These are phyloP conservation scores for Condylostylus longicornis DNA, from an alignment of 1,140 invertebrate genomes.

Conservation along the genomic window DNA sequence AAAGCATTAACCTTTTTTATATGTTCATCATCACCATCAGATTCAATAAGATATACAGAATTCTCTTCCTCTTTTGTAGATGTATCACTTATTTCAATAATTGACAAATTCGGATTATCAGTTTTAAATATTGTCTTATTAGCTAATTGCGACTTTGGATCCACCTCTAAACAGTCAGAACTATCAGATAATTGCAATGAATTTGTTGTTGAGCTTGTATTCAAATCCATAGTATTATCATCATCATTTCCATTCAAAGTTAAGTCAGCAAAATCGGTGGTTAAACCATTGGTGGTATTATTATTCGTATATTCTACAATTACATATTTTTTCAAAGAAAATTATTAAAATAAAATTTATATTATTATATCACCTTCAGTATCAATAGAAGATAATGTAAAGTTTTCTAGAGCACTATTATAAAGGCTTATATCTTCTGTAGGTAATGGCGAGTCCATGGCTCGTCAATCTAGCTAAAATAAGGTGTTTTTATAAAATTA, in stretches of 20 bases:
- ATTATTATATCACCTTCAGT: background rate
- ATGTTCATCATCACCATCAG: conserved; percentile 14
- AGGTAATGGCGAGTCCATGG: no score
- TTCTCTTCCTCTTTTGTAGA: conserved; percentile 26
- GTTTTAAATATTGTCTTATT: conserved; percentile 32
- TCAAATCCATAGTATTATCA: background rate
- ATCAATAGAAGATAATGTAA: background rate
- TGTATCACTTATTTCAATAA: conserved; percentile 31
- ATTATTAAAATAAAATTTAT: background rate
- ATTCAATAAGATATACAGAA: conserved; percentile 22
- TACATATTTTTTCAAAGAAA: no score
- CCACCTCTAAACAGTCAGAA: conserved; percentile 14
- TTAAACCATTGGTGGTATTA: background rate
- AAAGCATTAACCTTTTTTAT: conserved; percentile 22
- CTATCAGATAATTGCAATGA: background rate
- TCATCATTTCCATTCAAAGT: background rate
- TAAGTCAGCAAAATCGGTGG: background rate
- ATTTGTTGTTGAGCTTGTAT: background rate
- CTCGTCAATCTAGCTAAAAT: no score
- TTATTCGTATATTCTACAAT: no score
- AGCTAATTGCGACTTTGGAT: conserved; percentile 29
- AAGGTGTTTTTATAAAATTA: no score
- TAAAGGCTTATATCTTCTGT: background rate
- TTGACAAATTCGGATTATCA: conserved; percentile 31
- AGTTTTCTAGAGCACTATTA: conserved; percentile 1